A percentile compares a stretch with the other conserved stretches of the same genome.
Conservation (phyloP, 2,113 vertebrate genomes). For the Athene cunicularia region DNA sequence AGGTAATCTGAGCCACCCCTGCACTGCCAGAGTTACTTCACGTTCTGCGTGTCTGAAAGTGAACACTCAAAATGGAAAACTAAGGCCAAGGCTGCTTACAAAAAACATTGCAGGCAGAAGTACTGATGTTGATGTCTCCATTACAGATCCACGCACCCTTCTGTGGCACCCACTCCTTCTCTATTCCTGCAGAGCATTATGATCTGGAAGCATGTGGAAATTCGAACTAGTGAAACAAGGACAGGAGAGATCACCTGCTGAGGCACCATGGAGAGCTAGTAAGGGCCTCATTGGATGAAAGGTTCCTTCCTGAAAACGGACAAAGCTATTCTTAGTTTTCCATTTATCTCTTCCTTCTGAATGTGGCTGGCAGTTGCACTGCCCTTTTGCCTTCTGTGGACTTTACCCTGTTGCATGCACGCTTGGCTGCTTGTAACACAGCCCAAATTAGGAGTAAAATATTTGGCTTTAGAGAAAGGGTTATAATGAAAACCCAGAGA, state of each 20-base stretch:
- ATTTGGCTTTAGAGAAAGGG: background rate
- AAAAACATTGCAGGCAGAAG: background rate
- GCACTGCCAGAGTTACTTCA: background rate
- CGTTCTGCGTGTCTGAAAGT: rapidly evolving
- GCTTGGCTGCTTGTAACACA: background rate
- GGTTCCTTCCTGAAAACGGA: conserved; percentile 9
- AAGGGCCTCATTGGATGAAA: background rate
- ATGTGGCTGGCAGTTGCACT: background rate
- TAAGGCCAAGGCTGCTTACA: background rate
- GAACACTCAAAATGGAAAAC: background rate
- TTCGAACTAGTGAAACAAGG: background rate
- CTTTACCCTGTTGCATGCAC: background rate
- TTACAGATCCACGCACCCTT: background rate
- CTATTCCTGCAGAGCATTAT: background rate
- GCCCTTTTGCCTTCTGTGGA: conserved; percentile 16
- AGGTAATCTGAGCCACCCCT: background rate
- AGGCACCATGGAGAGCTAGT: background rate
- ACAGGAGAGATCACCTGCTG: background rate
- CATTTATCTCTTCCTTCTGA: conserved; percentile 29
- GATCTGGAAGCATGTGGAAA: background rate
- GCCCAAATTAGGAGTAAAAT: background rate
- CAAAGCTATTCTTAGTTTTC: conserved; percentile 59
- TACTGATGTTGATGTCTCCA: background rate
- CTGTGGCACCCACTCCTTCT: background rate
- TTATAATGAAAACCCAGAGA: background rate